Conservation (phyloP, 1,140 invertebrate species). For the Drosophila mayri region DNA sequence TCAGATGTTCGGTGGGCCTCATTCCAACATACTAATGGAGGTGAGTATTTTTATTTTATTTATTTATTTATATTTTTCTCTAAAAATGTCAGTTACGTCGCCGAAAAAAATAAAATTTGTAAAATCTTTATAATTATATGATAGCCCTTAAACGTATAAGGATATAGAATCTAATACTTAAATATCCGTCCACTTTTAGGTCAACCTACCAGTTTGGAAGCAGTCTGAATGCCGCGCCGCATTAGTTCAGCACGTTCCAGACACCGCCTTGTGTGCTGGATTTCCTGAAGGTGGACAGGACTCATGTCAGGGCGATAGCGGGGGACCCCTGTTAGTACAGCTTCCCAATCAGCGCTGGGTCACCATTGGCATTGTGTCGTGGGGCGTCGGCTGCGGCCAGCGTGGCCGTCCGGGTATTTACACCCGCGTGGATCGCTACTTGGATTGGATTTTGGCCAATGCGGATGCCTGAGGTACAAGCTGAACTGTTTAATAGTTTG, state of each 20-base stretch:
- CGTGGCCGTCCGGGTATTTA: conserved; percentile 90
- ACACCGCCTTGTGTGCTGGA: conserved; percentile 90
- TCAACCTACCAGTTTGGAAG: conserved; percentile 92
- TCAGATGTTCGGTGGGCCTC: conserved; percentile 88
- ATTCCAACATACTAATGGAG: conserved; percentile 90
- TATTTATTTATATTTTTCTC: not conserved
- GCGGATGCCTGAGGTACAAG: conserved; percentile 78
- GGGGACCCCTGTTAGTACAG: conserved; percentile 91
- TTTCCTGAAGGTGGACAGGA: conserved; percentile 90
- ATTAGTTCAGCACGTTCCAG: conserved; percentile 88
- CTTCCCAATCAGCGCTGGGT: conserved; percentile 90
- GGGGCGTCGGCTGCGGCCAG: conserved; percentile 91
- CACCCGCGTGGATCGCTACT: conserved; percentile 89
- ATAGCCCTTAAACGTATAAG: too few species aligned
- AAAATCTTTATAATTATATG: not conserved
- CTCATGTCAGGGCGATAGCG: conserved; percentile 94
- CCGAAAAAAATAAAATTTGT: not conserved
- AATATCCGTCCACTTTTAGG: conserved; percentile 68
- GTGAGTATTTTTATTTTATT: too few species aligned
- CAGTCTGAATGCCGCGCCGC: conserved; percentile 88
- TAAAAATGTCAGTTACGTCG: not conserved
- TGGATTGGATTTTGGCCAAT: conserved; percentile 91
- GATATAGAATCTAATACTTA: too few species aligned
- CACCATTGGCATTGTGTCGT: conserved; percentile 92
- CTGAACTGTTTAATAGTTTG: not conserved